These are phyloP conservation scores for Machimus atricapillus DNA, from an alignment of 2,888 invertebrate genomes.

Conservation along the genomic window DNA sequence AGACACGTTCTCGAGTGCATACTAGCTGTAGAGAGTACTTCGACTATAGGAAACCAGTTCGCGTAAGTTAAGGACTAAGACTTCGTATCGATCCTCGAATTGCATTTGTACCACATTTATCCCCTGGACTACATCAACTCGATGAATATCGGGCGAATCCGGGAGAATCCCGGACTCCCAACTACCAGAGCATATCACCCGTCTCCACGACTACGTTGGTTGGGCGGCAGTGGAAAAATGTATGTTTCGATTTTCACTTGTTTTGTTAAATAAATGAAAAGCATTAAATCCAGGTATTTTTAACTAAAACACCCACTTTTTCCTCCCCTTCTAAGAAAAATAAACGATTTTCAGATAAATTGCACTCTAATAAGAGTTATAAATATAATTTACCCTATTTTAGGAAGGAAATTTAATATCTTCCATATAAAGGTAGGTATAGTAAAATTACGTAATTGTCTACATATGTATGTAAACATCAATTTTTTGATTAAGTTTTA, in stretches of 20 bases:
- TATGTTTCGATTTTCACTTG: constrained; percentile 46
- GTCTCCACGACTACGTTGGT: constrained; percentile 19
- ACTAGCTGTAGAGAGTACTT: constrained; percentile 2
- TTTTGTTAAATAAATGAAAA: constrained; percentile 47
- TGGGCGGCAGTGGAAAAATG: constrained; percentile 48
- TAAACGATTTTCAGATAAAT: background rate
- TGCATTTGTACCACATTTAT: constrained; percentile 6
- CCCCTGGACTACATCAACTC: background rate
- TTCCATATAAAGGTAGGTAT: no score
- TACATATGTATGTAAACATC: no score
- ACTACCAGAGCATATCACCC: background rate
- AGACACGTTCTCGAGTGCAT: background rate
- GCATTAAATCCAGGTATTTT: background rate
- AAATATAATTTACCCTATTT: no score
- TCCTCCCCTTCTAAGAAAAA: background rate
- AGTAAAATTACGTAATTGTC: no score
- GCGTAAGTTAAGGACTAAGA: background rate
- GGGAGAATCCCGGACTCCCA: background rate
- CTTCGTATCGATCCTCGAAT: constrained; percentile 3
- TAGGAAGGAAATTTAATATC: no score
- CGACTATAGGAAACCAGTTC: constrained; percentile 24
- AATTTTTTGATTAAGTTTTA: no score
- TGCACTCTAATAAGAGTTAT: no score
- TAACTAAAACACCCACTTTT: background rate
- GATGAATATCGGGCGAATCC: background rate